Evolutionary conservation across 2,113 vertebrate species (phyloP).

Genomic region (Scatophagus argus): DNA sequence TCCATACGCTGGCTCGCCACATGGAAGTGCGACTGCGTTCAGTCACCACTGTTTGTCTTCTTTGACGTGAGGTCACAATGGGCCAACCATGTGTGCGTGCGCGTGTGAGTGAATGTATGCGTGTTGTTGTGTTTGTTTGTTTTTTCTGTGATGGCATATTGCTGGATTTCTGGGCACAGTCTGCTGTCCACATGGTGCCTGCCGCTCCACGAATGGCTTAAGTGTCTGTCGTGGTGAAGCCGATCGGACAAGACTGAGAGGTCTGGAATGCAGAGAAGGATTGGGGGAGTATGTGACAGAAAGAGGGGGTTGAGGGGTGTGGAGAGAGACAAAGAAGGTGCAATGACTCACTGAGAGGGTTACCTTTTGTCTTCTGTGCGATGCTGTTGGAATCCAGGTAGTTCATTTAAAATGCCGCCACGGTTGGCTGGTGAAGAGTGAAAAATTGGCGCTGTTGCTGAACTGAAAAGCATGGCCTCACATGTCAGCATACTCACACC

Average conservation of each 20-base stretch:
- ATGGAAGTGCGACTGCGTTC: constrained; percentile 68
- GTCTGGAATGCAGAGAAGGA: constrained; percentile 43
- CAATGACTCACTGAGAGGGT: constrained; percentile 36
- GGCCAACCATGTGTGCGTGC: constrained; percentile 38
- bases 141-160: constrained; percentile 67
- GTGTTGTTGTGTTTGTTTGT: constrained; percentile 52
- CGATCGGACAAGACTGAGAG: constrained; percentile 62
- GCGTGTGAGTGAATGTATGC: constrained; percentile 41
- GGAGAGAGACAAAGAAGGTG: constrained; percentile 48
- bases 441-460: constrained; percentile 72
- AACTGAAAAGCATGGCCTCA: constrained; percentile 66
- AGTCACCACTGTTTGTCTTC: constrained; percentile 76
- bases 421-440: constrained; percentile 70
- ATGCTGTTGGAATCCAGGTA: constrained; percentile 60
- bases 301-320: constrained; percentile 10
- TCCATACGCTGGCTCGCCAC: constrained; percentile 62
- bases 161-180: constrained; percentile 78
- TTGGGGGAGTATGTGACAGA: constrained; percentile 39
- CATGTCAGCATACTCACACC: constrained; percentile 46
- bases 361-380: constrained; percentile 62
- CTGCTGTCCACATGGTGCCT: constrained; percentile 72
- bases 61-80: constrained; percentile 72
- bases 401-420: constrained; percentile 68
- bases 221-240: constrained; percentile 68
- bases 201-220: constrained; percentile 67